phyloP scores from a whole-genome alignment of 2,797 vertebrate genomes.

The Rhynchotus rufescens region DNA sequence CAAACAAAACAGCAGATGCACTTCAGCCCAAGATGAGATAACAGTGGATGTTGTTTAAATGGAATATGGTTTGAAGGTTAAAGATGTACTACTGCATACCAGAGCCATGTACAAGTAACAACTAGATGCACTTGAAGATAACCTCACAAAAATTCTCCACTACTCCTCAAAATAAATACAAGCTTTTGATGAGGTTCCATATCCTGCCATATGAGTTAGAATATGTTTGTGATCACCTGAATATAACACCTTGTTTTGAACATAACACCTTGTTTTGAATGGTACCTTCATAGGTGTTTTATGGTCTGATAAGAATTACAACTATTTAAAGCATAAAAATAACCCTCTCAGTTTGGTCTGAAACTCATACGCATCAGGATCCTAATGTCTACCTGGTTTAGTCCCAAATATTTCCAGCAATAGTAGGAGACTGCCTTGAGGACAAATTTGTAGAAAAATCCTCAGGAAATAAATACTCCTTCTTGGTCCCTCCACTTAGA shows the following conservation, averaged over 20 bases:
- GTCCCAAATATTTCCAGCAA: background rate
- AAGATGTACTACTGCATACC: background rate
- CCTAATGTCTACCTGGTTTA: background rate
- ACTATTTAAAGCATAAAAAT: background rate
- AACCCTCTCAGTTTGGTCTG: background rate
- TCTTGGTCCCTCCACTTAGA: background rate
- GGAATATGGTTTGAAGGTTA: background rate
- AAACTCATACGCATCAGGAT: background rate
- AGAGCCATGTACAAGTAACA: background rate
- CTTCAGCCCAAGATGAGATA: background rate
- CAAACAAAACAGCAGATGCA: background rate
- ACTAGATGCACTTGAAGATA: background rate
- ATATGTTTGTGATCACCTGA: background rate
- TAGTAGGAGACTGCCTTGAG: background rate
- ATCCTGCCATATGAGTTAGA: background rate
- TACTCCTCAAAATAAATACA: background rate
- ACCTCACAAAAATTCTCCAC: background rate
- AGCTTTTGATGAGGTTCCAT: background rate
- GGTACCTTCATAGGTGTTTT: background rate
- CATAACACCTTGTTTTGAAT: background rate
- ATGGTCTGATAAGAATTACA: background rate
- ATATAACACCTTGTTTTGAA: too few relatives aligned
- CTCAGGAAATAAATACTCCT: background rate
- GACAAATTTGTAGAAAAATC: background rate
- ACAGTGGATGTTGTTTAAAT: background rate